phyloP scores from a whole-genome alignment of 2,113 vertebrate species.

The Hippocampus comes region DNA sequence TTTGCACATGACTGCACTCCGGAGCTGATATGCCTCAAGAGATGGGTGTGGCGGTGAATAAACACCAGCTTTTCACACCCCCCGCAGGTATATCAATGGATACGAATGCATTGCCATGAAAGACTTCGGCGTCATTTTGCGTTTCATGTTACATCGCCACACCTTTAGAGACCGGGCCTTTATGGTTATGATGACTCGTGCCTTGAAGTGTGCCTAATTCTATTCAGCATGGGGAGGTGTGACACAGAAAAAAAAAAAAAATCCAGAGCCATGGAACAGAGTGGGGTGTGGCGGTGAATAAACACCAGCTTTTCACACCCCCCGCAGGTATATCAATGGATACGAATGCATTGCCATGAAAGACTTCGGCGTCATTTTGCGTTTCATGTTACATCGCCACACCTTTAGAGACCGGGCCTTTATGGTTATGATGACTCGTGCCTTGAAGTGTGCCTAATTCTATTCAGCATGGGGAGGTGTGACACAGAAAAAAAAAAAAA shows the following conservation, averaged over 20 bases:
- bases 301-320: conserved; percentile 8
- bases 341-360: neutral
- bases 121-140: neutral
- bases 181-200: neutral
- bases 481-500: neutral
- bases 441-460: neutral
- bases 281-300: no score
- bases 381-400: neutral
- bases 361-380: neutral
- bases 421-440: neutral
- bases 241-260: neutral
- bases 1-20: conserved; percentile 19
- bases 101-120: neutral
- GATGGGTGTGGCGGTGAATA: conserved; percentile 22
- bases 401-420: neutral
- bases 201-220: neutral
- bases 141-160: neutral
- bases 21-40: conserved; percentile 5
- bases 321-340: conserved; percentile 1
- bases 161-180: neutral
- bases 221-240: neutral
- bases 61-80: conserved; percentile 8
- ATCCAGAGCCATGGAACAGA: neutral
- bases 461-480: neutral
- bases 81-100: conserved; percentile 1